Percentiles rank a stretch among this genome's conserved stretches.
Evolutionary conservation across 2,797 vertebrate species (phyloP).

Genomic region (Leontopithecus rosalia): DNA sequence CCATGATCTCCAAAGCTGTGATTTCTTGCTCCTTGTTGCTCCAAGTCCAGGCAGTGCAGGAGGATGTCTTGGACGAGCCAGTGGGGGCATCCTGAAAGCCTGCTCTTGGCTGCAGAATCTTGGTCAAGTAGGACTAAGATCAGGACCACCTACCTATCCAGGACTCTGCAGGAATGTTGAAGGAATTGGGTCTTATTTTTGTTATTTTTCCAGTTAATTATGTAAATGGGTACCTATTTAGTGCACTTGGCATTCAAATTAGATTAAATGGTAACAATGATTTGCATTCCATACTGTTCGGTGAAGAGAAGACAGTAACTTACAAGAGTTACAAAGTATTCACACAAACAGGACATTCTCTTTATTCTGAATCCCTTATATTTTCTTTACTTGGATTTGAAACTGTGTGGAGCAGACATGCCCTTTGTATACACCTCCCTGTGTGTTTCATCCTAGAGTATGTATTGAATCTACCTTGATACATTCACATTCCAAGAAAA

Average conservation of each 20-base stretch:
- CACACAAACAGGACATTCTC: neutral
- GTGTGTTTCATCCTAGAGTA: neutral
- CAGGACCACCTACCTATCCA: neutral
- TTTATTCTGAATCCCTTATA: neutral
- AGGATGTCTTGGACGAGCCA: neutral
- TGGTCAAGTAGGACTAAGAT: neutral
- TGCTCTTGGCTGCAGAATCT: neutral
- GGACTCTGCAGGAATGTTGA: neutral
- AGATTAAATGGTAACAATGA: neutral
- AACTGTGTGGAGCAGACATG: neutral
- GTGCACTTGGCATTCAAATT: neutral
- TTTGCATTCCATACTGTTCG: neutral
- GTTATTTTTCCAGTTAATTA: slow-evolving; percentile 31
- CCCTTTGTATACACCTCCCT: neutral
- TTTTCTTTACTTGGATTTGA: slow-evolving; percentile 15
- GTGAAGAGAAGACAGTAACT: neutral
- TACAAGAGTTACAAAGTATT: neutral
- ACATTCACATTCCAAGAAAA: neutral
- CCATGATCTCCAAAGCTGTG: neutral
- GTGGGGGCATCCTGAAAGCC: neutral
- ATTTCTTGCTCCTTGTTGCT: neutral
- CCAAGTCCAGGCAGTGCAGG: neutral
- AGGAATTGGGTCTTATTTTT: neutral
- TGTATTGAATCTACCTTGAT: neutral
- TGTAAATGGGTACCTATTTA: slow-evolving; percentile 2